Evolutionary conservation across 1,140 invertebrate species (phyloP), one percentile per base, ranked within the genome.

Genomic region (Scaptomyza pallida): DNA sequence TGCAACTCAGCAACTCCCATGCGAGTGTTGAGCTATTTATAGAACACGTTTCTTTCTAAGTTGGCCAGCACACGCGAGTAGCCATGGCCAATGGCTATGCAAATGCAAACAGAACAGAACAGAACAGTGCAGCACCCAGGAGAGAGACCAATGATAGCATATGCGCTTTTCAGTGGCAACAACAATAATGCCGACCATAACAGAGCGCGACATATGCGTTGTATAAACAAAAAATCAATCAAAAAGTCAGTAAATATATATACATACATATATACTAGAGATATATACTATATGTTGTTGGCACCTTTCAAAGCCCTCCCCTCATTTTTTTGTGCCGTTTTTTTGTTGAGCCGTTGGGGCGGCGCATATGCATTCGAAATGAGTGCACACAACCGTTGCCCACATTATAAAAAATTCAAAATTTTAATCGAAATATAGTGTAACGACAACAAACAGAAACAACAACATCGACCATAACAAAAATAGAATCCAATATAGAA

Each of bases 351-450:
- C 35, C 15, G 6, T 4, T 40, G 4, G 17, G 10, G 16, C 52
- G n/a, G 8, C 43, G 54, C 60, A 65, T 64, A 65, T 70, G 44
- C 79, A 83, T 81, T 72, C 54, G 48, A 76, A 81, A 80, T 81
- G 72, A 80, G 61, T 59, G 40, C 50, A 62, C 50, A 62, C 54
- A 65, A 16, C 56, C 60, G 44, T 55, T 35, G 44, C 45, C 72
- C 21, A 71, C 73, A 67, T 86, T 80, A 86, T 86, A 82, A 88
- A 88, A 89, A 89, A 88, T 88, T 47, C 72, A 88, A 75, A 76
- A 75, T 82, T 86, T 82, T 82, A 88, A 89, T 88, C 82, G 82
- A 83, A 89, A 79, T 74, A 89, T 82, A 88, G 82, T 82, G 83
- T 72, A 78, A 61, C 69, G 30, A 47, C 26, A 41, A 60, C 70